These are phyloP conservation scores for Zalophus californianus DNA, from an alignment of 2,797 vertebrate species.

Conservation along the genomic window DNA sequence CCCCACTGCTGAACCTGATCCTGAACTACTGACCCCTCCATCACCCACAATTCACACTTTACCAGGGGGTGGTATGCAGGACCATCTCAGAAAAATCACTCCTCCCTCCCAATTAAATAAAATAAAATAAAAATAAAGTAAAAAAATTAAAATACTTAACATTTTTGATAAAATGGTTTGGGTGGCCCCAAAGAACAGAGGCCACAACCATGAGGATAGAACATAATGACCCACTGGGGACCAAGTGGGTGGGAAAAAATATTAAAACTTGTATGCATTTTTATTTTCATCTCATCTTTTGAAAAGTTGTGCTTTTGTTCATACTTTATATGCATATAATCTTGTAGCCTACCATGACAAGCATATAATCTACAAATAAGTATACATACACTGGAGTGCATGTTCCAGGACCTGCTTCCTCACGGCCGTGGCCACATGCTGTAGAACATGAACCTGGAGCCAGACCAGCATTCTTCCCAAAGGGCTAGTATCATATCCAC, in stretches of 20 bases:
- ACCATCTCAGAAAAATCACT: too few relatives aligned
- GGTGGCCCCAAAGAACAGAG: too few relatives aligned
- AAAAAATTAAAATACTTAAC: too few relatives aligned
- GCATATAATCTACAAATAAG: not conserved
- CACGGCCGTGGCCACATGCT: not conserved
- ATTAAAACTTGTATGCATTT: not conserved
- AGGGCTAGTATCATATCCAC: not conserved
- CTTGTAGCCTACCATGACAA: not conserved
- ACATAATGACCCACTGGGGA: not conserved
- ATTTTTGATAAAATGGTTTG: too few relatives aligned
- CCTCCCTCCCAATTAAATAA: too few relatives aligned
- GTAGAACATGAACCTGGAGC: not conserved
- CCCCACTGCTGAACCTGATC: too few relatives aligned
- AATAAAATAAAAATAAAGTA: too few relatives aligned
- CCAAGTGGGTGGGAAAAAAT: not conserved
- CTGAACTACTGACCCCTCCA: too few relatives aligned
- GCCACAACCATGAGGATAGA: not conserved
- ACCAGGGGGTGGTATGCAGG: too few relatives aligned
- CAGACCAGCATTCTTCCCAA: not conserved
- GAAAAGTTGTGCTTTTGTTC: not conserved
- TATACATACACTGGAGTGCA: not conserved
- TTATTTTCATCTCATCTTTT: not conserved
- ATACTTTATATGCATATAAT: not conserved
- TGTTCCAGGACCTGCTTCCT: not conserved
- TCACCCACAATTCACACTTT: too few relatives aligned